These are phyloP conservation scores for Armadillidium nasatum DNA, from an alignment of 1,140 invertebrate genomes.

Conservation along the genomic window DNA sequence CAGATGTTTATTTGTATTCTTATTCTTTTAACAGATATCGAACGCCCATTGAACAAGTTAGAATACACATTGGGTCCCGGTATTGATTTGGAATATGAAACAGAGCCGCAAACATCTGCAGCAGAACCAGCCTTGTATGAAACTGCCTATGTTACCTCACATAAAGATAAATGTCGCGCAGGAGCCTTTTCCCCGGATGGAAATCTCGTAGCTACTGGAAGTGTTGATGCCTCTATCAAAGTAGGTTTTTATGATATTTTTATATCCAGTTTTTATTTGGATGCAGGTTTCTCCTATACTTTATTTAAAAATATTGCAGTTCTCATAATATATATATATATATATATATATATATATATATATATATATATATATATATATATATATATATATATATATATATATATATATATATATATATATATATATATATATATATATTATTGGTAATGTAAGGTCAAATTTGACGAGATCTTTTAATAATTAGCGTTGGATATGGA, in stretches of 20 bases:
- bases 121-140: constrained; percentile 94
- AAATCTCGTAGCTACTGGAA: constrained; percentile 90
- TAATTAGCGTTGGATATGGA: too few relatives aligned
- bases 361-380: constrained; percentile 17
- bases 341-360: constrained; percentile 9
- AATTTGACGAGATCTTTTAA: too few relatives aligned
- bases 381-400: constrained; percentile 17
- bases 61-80: constrained; percentile 52
- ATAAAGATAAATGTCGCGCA: constrained; percentile 59
- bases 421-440: constrained; percentile 17
- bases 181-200: constrained; percentile 79
- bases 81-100: constrained; percentile 87
- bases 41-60: constrained; percentile 34
- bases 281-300: neutral
- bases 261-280: neutral
- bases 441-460: too few relatives aligned
- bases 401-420: constrained; percentile 16
- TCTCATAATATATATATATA: neutral
- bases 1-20: too few relatives aligned
- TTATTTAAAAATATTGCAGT: neutral
- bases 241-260: neutral
- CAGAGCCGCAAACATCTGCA: constrained; percentile 76
- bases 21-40: constrained; percentile 29
- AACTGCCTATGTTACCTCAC: constrained; percentile 97
- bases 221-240: constrained; percentile 28